phyloP scores from a whole-genome alignment of 1,140 invertebrate genomes.

The Acromyrmex echinatior region DNA sequence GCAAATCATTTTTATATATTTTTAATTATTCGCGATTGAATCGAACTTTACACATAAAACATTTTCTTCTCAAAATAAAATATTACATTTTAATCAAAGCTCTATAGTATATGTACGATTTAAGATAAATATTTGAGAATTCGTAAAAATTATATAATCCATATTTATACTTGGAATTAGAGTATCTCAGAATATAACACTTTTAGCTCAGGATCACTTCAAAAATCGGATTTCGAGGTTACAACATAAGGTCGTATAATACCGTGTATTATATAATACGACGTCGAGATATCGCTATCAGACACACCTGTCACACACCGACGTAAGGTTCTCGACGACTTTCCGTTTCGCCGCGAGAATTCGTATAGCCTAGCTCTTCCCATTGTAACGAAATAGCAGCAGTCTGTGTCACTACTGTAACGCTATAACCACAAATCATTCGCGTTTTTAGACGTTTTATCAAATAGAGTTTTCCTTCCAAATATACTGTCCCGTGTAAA shows the following conservation, averaged over 20 bases:
- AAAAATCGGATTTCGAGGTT: constrained; percentile 23
- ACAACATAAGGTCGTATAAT: neutral
- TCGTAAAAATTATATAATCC: neutral
- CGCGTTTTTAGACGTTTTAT: constrained; percentile 17
- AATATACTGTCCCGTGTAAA: constrained; percentile 26
- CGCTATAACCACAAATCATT: constrained; percentile 64
- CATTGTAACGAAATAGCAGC: constrained; percentile 60
- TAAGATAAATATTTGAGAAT: neutral
- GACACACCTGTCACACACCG: constrained; percentile 55
- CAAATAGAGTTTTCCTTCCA: neutral
- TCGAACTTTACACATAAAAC: neutral
- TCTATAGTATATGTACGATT: neutral
- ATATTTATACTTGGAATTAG: constrained; percentile 2
- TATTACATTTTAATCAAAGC: neutral
- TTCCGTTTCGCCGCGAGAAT: constrained; percentile 56
- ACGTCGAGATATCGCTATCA: constrained; percentile 65
- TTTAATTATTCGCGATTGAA: neutral
- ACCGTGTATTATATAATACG: constrained; percentile 37
- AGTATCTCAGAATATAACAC: neutral
- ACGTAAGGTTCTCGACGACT: constrained; percentile 51
- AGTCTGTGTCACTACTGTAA: constrained; percentile 36
- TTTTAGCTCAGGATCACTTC: neutral
- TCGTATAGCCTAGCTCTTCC: constrained; percentile 58
- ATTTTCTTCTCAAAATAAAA: neutral
- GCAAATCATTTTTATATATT: neutral